phyloP scores from a whole-genome alignment of 2,797 vertebrate species.

The Pteronotus mesoamericanus region DNA sequence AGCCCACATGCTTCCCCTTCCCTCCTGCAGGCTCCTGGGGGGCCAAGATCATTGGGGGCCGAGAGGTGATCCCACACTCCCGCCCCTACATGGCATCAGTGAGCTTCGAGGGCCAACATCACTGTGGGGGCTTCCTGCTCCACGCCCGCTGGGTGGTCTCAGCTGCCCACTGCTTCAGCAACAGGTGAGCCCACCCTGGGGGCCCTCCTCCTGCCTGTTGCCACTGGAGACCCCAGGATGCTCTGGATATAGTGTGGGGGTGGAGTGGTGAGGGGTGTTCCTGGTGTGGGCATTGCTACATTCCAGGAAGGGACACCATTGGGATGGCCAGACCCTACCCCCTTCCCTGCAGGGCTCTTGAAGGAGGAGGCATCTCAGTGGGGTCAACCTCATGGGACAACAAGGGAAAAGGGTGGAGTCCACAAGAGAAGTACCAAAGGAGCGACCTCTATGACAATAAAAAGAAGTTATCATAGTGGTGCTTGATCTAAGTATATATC shows the following conservation, averaged over 20 bases:
- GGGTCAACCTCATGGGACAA: neutral
- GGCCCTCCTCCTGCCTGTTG: neutral
- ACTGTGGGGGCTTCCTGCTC: conserved; percentile 81
- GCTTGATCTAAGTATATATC: neutral
- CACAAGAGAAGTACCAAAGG: neutral
- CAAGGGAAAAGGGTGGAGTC: too few species aligned
- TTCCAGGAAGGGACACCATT: neutral
- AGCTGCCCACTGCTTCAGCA: conserved; percentile 78
- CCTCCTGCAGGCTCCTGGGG: neutral
- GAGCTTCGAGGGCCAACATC: conserved; percentile 47
- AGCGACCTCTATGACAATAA: neutral
- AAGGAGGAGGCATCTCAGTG: neutral
- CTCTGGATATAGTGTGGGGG: neutral
- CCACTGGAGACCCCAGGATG: neutral
- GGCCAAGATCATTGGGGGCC: conserved; percentile 57
- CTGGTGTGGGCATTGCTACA: neutral
- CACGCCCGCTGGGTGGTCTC: conserved; percentile 79
- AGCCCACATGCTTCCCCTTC: rapidly evolving
- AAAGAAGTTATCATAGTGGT: neutral
- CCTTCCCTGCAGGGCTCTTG: neutral
- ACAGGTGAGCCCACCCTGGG: conserved; percentile 30
- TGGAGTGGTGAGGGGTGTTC: neutral
- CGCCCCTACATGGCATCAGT: conserved; percentile 74
- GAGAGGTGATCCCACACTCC: conserved; percentile 61
- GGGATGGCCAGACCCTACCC: too few species aligned